These are phyloP conservation scores for Plodia interpunctella DNA, from an alignment of 1,140 invertebrate species.

Conservation along the genomic window DNA sequence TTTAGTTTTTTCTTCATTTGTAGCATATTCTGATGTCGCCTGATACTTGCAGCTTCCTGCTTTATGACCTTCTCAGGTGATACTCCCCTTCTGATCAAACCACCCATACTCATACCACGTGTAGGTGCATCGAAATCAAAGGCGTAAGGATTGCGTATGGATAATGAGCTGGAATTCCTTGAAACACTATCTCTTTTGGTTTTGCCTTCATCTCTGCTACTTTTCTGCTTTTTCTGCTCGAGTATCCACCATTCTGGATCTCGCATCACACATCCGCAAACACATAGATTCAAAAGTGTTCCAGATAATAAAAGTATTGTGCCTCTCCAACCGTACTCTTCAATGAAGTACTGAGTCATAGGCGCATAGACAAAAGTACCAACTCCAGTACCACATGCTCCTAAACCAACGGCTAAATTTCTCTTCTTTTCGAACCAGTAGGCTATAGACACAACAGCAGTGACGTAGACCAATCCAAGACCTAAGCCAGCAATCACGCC, in stretches of 20 bases:
- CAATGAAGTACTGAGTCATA: constrained; percentile 85
- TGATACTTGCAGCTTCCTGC: constrained; percentile 78
- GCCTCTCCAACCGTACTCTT: constrained; percentile 91
- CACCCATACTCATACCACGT: constrained; percentile 50
- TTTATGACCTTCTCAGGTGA: constrained; percentile 82
- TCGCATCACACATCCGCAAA: constrained; percentile 92
- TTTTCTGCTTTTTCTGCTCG: constrained; percentile 77
- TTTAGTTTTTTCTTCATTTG: constrained; percentile 44
- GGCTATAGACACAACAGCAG: constrained; percentile 94
- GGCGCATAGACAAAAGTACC: constrained; percentile 92
- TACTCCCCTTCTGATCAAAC: constrained; percentile 80
- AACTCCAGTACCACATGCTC: constrained; percentile 92
- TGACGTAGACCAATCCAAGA: constrained; percentile 91
- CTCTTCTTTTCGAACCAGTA: constrained; percentile 97
- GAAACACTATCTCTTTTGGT: constrained; percentile 41
- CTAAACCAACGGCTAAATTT: constrained; percentile 93
- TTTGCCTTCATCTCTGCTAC: constrained; percentile 33
- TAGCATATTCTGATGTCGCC: constrained; percentile 49
- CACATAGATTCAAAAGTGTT: constrained; percentile 91
- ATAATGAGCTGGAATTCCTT: constrained; percentile 62
- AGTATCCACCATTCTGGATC: constrained; percentile 88
- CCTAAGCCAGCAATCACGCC: constrained; percentile 91
- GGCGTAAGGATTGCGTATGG: constrained; percentile 64
- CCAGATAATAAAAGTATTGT: constrained; percentile 89
- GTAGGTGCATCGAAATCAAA: constrained; percentile 46